A percentile compares a stretch with the other conserved stretches of the same genome.
phyloP scores from a whole-genome alignment of 2,797 vertebrate genomes.

The Cottoperca gobio region DNA sequence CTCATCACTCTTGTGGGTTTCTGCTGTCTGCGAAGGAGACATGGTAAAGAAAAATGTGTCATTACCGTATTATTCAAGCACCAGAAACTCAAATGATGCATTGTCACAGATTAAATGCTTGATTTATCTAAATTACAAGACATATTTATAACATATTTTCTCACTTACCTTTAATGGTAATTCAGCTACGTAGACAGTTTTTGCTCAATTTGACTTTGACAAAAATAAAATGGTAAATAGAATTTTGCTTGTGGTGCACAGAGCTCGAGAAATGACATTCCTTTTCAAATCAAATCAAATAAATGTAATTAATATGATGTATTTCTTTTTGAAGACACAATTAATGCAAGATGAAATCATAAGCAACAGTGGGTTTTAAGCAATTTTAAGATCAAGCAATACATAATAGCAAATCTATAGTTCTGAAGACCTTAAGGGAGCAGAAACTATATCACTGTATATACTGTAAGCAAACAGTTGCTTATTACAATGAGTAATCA shows the following conservation, averaged over 20 bases:
- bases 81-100: neutral
- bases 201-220: neutral
- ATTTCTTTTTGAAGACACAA: neutral
- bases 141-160: neutral
- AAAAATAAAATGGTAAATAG: neutral
- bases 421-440: neutral
- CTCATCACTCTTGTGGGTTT: conserved; percentile 16
- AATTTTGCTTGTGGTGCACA: neutral
- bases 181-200: neutral
- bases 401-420: neutral
- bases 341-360: neutral
- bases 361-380: neutral
- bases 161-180: neutral
- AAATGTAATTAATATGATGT: neutral
- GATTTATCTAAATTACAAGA: neutral
- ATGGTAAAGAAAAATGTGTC: conserved; percentile 24
- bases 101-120: neutral
- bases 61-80: accelerated
- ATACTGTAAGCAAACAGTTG: neutral
- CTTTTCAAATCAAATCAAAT: neutral
- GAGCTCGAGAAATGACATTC: neutral
- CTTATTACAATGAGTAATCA: no score
- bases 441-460: neutral
- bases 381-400: neutral
- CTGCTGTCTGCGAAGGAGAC: conserved; percentile 31